Conservation (phyloP, 2,888 invertebrate genomes). For the Caenorhabditis zanzibari region DNA sequence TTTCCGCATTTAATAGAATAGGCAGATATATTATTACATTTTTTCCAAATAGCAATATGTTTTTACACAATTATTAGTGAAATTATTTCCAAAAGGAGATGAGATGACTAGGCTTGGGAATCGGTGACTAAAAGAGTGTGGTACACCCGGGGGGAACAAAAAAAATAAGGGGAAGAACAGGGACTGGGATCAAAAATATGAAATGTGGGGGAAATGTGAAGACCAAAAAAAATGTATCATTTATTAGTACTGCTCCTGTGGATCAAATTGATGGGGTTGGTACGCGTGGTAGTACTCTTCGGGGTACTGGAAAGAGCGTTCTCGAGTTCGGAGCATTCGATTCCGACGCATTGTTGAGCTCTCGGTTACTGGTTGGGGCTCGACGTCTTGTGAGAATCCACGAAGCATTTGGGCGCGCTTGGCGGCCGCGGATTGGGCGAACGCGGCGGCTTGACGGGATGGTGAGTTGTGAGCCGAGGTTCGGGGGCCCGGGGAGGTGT, state of each 20-base stretch:
- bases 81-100: no score
- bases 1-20: no score
- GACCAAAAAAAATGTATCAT: background rate
- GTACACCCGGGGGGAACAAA: no score
- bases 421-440: conserved; percentile 41
- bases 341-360: conserved; percentile 57
- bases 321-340: conserved; percentile 62
- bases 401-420: conserved; percentile 70
- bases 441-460: conserved; percentile 53
- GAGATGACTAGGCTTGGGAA: no score
- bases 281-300: conserved; percentile 69
- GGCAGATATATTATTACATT: no score
- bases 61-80: no score
- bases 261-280: conserved; percentile 49
- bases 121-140: no score
- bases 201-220: conserved; percentile 24
- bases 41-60: no score
- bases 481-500: conserved; percentile 56
- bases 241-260: conserved; percentile 47
- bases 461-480: conserved; percentile 58
- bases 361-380: conserved; percentile 54
- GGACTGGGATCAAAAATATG: conserved; percentile 27
- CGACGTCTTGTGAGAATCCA: conserved; percentile 72
- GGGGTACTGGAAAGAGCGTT: conserved; percentile 69
- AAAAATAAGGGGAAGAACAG: background rate